phyloP scores from a whole-genome alignment of 2,113 vertebrate genomes.

The Pterocles burchelli region DNA sequence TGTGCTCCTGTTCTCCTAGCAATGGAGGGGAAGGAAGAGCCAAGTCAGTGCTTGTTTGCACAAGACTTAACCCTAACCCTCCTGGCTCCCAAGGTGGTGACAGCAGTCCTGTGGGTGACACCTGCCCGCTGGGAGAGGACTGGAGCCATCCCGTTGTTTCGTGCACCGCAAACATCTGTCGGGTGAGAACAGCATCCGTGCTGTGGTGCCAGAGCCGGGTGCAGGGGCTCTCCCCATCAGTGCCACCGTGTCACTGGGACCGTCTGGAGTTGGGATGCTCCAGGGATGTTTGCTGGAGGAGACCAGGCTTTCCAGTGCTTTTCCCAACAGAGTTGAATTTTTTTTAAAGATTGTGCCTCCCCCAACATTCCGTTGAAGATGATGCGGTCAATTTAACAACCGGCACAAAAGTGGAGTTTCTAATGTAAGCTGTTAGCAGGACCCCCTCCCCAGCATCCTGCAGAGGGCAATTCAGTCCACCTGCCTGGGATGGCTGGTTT shows the following conservation, averaged over 20 bases:
- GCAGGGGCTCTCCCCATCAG: not conserved
- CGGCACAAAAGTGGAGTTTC: not conserved
- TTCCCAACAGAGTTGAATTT: not conserved
- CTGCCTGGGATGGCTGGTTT: not conserved
- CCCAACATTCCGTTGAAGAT: not conserved
- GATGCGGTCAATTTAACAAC: not conserved
- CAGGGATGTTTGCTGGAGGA: not conserved
- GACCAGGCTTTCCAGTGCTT: not conserved
- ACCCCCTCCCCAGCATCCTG: not conserved
- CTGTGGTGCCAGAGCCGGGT: not conserved
- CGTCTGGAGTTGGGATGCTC: not conserved
- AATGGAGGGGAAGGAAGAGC: not conserved
- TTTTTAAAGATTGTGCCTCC: not conserved
- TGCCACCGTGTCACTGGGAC: not conserved
- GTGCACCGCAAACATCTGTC: accelerated
- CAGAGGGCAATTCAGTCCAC: not conserved
- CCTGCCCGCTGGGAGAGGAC: not conserved
- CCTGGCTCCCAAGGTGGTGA: not conserved
- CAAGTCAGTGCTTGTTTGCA: accelerated
- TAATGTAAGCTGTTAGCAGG: not conserved
- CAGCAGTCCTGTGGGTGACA: not conserved
- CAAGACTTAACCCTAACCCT: not conserved
- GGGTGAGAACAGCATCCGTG: not conserved
- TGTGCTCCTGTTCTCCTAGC: not conserved
- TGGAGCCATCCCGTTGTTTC: not conserved